phyloP scores from a whole-genome alignment of 2,888 invertebrate genomes.

The Monopis laevigella region DNA sequence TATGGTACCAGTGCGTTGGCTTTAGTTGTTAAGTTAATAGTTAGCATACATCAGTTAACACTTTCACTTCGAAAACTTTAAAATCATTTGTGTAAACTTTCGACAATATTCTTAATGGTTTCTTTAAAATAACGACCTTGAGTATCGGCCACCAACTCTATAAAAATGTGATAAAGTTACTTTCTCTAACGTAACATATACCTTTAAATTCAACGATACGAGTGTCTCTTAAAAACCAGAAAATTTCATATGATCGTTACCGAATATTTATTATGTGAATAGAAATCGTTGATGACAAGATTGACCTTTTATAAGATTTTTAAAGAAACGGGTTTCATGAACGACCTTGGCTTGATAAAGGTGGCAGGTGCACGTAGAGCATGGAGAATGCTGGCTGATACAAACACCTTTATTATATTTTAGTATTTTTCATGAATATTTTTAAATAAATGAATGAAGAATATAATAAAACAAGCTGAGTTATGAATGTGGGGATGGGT shows the following conservation, averaged over 20 bases:
- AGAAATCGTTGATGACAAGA: conserved; percentile 8
- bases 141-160: not conserved
- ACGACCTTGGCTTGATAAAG: conserved; percentile 41
- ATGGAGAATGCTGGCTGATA: conserved; percentile 5
- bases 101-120: conserved; percentile 6
- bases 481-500: conserved; percentile 2
- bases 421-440: not conserved
- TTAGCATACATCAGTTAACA: too few species aligned
- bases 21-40: too few species aligned
- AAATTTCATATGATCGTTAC: not conserved
- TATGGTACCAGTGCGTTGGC: too few species aligned
- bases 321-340: too few species aligned
- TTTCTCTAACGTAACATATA: not conserved
- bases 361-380: conserved; percentile 30
- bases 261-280: conserved; percentile 7
- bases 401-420: conserved; percentile 5
- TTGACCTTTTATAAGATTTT: not conserved
- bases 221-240: conserved; percentile 8
- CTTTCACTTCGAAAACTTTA: too few species aligned
- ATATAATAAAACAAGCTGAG: conserved; percentile 3
- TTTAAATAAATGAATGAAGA: conserved; percentile 8
- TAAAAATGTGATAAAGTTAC: conserved; percentile 4
- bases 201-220: not conserved
- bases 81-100: too few species aligned
- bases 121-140: conserved; percentile 10